Conservation (phyloP, 2,888 invertebrate species). For the Camponotus fellah region DNA sequence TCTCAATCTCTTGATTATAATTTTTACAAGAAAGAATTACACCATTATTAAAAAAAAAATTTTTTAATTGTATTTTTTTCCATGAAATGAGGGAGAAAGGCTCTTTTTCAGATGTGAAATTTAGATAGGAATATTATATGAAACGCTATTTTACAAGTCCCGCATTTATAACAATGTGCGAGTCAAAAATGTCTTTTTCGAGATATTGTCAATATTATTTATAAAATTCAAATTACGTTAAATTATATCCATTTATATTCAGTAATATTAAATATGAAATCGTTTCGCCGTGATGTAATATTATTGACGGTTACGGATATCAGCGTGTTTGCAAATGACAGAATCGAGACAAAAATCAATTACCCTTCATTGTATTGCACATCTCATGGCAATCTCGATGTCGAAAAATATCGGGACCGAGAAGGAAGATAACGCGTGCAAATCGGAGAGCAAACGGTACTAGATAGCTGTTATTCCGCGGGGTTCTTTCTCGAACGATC, state of each 20-base stretch:
- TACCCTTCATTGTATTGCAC: neutral
- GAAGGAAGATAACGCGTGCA: neutral
- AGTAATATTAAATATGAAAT: conserved; percentile 28
- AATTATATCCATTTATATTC: conserved; percentile 37
- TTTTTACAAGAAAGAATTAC: neutral
- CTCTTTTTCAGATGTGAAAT: neutral
- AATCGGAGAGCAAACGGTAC: conserved; percentile 45
- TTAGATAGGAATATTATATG: conserved; percentile 28
- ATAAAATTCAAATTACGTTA: conserved; percentile 12
- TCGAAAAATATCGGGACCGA: neutral
- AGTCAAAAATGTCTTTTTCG: conserved; percentile 19
- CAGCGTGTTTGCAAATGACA: neutral
- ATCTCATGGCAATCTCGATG: neutral
- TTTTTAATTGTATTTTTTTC: neutral
- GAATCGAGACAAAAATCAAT: conserved; percentile 11
- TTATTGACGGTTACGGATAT: conserved; percentile 4
- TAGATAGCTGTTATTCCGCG: conserved; percentile 66
- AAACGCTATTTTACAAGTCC: conserved; percentile 19
- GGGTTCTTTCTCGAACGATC: conserved; percentile 67
- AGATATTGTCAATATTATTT: conserved; percentile 19
- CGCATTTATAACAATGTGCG: neutral
- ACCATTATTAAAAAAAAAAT: neutral
- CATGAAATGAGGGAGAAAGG: neutral
- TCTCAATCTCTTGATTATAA: neutral
- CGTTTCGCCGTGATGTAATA: neutral